phyloP scores from a whole-genome alignment of 2,113 vertebrate genomes.

The Myanophis thanlyinensis region DNA sequence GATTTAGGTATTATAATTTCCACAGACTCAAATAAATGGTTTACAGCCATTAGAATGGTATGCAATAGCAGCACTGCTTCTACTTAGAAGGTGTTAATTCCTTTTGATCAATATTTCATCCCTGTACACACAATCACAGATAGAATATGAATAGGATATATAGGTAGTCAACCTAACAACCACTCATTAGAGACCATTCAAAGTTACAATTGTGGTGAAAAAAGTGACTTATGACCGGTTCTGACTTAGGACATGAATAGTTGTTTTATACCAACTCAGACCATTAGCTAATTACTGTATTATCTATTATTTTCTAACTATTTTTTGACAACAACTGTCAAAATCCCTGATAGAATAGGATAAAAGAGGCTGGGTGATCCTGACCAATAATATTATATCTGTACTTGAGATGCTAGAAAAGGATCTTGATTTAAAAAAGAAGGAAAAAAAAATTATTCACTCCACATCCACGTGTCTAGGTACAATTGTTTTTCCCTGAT shows the following conservation, averaged over 20 bases:
- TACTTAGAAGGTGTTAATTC: neutral
- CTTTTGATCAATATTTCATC: neutral
- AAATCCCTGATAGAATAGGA: too few relatives aligned
- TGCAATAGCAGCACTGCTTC: neutral
- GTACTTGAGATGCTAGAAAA: neutral
- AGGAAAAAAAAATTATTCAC: neutral
- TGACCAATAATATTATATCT: neutral
- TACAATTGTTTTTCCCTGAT: neutral
- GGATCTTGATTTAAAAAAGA: neutral
- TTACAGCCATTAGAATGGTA: neutral
- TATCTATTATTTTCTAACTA: neutral
- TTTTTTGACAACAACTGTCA: too few relatives aligned
- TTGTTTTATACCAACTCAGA: neutral
- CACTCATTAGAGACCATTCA: too few relatives aligned
- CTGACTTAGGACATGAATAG: neutral
- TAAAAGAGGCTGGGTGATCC: neutral
- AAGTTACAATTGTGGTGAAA: too few relatives aligned
- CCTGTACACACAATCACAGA: neutral
- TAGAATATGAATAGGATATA: neutral
- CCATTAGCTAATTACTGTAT: neutral
- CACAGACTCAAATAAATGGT: neutral
- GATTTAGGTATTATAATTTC: neutral
- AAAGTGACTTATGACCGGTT: too few relatives aligned
- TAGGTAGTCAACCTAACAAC: too few relatives aligned
- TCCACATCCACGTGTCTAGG: neutral